Evolutionary conservation across 2,888 invertebrate genomes (phyloP).

Genomic region (Stegana nigrithorax): DNA sequence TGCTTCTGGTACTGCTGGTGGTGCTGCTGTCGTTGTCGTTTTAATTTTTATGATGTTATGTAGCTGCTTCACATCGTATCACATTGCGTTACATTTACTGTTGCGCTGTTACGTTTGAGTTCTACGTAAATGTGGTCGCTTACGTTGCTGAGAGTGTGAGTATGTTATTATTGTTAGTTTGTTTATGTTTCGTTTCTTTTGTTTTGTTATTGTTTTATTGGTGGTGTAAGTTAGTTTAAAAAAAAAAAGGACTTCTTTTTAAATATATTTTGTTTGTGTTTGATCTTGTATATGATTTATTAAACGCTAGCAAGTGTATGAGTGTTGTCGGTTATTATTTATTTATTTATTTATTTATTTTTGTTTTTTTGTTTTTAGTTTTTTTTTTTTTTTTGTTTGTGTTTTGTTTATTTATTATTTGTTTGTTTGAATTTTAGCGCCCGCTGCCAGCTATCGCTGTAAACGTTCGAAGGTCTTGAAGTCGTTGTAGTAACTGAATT

Average conservation of each 20-base stretch:
- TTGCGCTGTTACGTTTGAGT: too few species aligned
- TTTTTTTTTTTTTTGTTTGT: background rate
- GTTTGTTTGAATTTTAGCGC: constrained; percentile 44
- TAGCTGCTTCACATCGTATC: too few species aligned
- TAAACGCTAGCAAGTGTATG: too few species aligned
- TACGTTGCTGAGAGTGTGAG: too few species aligned
- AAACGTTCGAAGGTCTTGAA: constrained; percentile 55
- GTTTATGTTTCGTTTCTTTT: background rate
- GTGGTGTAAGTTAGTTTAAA: too few species aligned
- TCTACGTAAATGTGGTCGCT: too few species aligned
- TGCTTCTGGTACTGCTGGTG: too few species aligned
- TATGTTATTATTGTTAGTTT: too few species aligned
- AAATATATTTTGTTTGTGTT: constrained; percentile 12
- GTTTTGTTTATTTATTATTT: background rate
- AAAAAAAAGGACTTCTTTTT: too few species aligned
- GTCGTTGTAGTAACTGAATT: constrained; percentile 59
- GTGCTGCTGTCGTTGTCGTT: too few species aligned
- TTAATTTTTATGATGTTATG: too few species aligned
- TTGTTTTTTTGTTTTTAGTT: constrained; percentile 23
- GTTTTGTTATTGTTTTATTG: constrained; percentile 23
- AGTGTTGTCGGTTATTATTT: constrained; percentile 24
- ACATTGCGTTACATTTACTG: too few species aligned
- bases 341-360: constrained; percentile 24
- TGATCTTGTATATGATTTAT: constrained; percentile 23
- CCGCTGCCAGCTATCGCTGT: constrained; percentile 47